Conservation (phyloP, 2,888 invertebrate genomes). For the Tachina grossa region DNA sequence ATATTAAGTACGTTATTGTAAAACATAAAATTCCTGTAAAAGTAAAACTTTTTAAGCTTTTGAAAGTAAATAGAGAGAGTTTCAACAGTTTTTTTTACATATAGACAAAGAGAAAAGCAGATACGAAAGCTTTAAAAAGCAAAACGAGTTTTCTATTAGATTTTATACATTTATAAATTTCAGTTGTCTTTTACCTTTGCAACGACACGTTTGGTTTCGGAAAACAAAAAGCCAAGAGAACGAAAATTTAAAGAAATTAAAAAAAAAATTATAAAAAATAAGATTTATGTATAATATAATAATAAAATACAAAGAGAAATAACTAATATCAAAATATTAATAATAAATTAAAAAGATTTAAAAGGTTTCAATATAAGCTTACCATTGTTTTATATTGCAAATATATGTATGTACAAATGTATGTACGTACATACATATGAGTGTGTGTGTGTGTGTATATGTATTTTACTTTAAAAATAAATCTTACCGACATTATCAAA, state of each 20-base stretch:
- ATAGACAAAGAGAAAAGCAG: not conserved
- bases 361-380: not conserved
- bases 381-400: not conserved
- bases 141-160: constrained; percentile 23
- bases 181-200: constrained; percentile 64
- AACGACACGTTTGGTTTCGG: constrained; percentile 59
- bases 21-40: not conserved
- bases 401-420: no score
- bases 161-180: constrained; percentile 33
- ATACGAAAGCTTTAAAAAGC: constrained; percentile 27
- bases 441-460: no score
- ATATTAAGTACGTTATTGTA: not conserved
- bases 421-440: no score
- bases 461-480: not conserved
- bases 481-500: not conserved
- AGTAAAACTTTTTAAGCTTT: constrained; percentile 29
- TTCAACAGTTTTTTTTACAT: not conserved
- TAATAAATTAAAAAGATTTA: not conserved
- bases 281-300: not conserved
- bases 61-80: constrained; percentile 42
- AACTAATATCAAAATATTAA: not conserved
- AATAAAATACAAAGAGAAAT: not conserved
- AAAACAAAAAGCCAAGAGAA: not conserved
- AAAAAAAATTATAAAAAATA: not conserved
- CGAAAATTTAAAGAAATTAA: constrained; percentile 5